Evolutionary conservation across 2,797 vertebrate genomes (phyloP).

Genomic region (Halcyon badia): DNA sequence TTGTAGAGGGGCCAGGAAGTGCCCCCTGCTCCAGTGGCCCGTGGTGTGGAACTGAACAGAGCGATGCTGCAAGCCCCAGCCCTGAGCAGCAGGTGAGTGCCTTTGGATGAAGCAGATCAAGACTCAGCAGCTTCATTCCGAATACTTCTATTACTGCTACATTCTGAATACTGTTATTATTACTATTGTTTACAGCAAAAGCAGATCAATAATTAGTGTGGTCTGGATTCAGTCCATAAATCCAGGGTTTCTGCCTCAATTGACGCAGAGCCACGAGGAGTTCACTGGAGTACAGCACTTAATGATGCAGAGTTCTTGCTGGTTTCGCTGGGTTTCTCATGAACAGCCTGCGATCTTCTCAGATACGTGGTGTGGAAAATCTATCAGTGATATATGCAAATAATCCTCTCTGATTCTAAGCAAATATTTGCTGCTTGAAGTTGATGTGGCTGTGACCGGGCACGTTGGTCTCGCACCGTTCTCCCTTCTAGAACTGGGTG

Average conservation of each 20-base stretch:
- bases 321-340: neutral
- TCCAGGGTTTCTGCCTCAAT: neutral
- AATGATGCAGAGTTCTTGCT: neutral
- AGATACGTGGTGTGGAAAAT: neutral
- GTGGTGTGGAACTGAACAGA: fast-evolving
- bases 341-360: neutral
- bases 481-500: neutral
- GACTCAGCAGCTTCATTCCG: neutral
- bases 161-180: neutral
- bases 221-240: neutral
- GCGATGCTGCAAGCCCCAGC: neutral
- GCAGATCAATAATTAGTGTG: neutral
- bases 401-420: neutral
- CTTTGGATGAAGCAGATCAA: neutral
- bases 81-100: neutral
- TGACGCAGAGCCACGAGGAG: fast-evolving
- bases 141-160: neutral
- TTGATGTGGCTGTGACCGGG: neutral
- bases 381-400: neutral
- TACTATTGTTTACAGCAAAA: neutral
- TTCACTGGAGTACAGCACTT: neutral
- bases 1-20: neutral
- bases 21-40: neutral
- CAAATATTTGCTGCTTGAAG: neutral
- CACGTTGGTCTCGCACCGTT: neutral